Evolutionary conservation across 2,797 vertebrate species (phyloP).

Genomic region (Clamator glandarius): DNA sequence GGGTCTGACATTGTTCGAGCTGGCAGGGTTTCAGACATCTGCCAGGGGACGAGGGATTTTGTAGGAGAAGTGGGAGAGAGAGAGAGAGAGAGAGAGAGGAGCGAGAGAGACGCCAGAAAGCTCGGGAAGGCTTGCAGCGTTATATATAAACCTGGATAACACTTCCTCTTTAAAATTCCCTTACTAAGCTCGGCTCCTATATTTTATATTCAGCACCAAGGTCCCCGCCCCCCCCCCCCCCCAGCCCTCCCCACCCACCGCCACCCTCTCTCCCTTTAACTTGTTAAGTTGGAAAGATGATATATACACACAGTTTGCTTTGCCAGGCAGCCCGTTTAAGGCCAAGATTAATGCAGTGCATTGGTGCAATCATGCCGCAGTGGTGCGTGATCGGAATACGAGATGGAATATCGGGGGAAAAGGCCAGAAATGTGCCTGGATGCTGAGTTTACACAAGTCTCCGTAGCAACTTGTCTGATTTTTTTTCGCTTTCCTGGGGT

Average conservation of each 20-base stretch:
- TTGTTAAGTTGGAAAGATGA: slow-evolving; percentile 80
- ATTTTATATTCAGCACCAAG: slow-evolving; percentile 58
- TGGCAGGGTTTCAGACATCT: slow-evolving; percentile 51
- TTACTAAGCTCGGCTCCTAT: slow-evolving; percentile 46
- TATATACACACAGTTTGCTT: slow-evolving; percentile 78
- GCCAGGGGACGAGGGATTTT: slow-evolving; percentile 31
- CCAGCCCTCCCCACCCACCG: slow-evolving; percentile 31
- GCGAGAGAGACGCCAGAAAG: background rate
- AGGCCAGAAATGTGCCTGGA: slow-evolving; percentile 78
- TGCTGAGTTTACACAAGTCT: slow-evolving; percentile 80
- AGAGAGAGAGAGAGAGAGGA: background rate
- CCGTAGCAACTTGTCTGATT: slow-evolving; percentile 82
- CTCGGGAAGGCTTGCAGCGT: background rate
- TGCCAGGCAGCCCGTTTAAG: slow-evolving; percentile 86
- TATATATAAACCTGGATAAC: background rate
- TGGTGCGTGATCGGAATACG: slow-evolving; percentile 91
- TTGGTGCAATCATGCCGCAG: slow-evolving; percentile 89
- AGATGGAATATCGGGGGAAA: slow-evolving; percentile 82
- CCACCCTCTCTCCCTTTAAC: slow-evolving; percentile 56
- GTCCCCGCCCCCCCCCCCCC: background rate
- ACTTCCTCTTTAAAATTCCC: slow-evolving; percentile 53
- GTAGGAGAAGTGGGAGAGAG: background rate
- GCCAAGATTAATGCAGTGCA: slow-evolving; percentile 90
- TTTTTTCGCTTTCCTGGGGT: background rate
- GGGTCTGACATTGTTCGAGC: background rate